A percentile compares a stretch with the other conserved stretches of the same genome.
These are phyloP conservation scores for Geothlypis trichas DNA, from an alignment of 2,113 vertebrate genomes.

Conservation along the genomic window DNA sequence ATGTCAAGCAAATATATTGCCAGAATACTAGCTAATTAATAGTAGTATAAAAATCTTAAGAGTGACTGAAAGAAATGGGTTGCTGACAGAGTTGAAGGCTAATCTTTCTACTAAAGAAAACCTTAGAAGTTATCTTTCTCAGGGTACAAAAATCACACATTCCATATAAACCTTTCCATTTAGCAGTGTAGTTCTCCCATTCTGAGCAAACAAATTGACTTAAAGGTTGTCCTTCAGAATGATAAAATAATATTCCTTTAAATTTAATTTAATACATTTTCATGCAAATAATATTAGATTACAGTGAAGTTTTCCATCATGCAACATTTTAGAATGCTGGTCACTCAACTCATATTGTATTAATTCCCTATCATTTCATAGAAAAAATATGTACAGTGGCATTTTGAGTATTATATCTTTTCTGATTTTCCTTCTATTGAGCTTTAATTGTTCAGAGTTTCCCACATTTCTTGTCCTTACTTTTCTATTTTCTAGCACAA, in stretches of 20 bases:
- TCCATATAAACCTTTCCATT: background rate
- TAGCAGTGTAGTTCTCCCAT: background rate
- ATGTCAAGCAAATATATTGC: background rate
- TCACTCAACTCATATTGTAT: background rate
- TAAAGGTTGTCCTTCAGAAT: background rate
- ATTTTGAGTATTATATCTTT: background rate
- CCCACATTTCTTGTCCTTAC: background rate
- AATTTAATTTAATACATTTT: background rate
- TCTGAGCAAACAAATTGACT: background rate
- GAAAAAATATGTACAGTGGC: background rate
- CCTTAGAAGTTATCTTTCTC: background rate
- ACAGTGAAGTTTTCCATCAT: background rate
- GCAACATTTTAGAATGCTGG: background rate
- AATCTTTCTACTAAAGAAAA: background rate
- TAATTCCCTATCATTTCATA: background rate
- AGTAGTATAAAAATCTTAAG: background rate
- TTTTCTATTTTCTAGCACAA: background rate
- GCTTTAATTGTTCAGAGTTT: background rate
- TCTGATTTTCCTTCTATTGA: background rate
- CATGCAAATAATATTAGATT: background rate
- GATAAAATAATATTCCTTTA: background rate
- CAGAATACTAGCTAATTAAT: background rate
- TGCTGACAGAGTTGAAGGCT: background rate
- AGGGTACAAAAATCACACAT: background rate
- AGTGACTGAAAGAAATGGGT: background rate